These are phyloP conservation scores for Polyergus mexicanus DNA, from an alignment of 1,140 invertebrate genomes.

Conservation along the genomic window DNA sequence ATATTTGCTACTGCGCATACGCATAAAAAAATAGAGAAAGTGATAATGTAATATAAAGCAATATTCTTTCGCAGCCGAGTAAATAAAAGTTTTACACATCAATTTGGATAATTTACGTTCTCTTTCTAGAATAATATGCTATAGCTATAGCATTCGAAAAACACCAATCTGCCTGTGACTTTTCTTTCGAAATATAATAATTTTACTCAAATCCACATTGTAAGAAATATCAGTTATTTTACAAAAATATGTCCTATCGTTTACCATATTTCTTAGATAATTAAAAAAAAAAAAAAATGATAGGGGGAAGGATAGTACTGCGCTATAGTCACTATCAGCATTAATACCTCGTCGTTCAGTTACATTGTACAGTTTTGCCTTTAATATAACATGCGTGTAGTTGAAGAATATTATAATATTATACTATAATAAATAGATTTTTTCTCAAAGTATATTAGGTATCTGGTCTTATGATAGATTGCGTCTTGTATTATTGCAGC, in stretches of 20 bases:
- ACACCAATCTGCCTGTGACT: not conserved
- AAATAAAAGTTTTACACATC: not conserved
- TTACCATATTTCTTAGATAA: not conserved
- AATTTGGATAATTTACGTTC: conserved; percentile 19
- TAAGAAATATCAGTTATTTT: not conserved
- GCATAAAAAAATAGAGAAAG: not conserved
- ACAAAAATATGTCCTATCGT: not conserved
- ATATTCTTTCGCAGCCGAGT: not conserved
- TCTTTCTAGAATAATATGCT: not conserved
- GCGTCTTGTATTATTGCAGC: conserved; percentile 10
- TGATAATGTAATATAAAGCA: not conserved
- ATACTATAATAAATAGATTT: not conserved
- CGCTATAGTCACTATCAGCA: too few species aligned
- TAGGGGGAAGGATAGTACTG: not conserved
- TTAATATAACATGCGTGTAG: conserved; percentile 11
- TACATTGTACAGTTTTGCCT: not conserved
- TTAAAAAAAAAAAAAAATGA: not conserved
- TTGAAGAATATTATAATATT: conserved; percentile 21
- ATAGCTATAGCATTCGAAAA: not conserved
- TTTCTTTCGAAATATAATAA: not conserved
- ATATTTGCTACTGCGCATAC: not conserved
- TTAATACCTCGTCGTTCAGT: not conserved
- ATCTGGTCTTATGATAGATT: conserved; percentile 35
- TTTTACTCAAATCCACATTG: not conserved
- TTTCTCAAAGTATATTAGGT: not conserved